phyloP scores from a whole-genome alignment of 2,113 vertebrate species.

The Engystomops pustulosus region DNA sequence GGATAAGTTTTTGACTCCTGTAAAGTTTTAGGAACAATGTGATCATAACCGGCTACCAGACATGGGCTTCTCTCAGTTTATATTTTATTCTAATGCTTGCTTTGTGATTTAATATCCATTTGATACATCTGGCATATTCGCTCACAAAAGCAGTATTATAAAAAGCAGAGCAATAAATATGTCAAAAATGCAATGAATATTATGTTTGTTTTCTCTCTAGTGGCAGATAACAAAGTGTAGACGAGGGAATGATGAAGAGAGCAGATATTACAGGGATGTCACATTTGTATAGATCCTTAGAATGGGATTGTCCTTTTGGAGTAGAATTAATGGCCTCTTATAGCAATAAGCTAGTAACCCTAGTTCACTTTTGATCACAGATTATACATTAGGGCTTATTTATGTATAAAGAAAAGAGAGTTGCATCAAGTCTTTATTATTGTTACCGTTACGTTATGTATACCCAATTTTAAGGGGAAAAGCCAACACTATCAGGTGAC shows the following conservation, averaged over 20 bases:
- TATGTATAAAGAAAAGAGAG: not conserved
- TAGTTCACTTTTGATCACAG: not conserved
- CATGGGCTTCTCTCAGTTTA: not conserved
- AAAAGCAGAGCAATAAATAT: constrained; percentile 42
- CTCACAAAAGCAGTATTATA: constrained; percentile 45
- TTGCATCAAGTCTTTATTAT: not conserved
- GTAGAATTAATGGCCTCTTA: constrained; percentile 9
- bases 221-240: constrained; percentile 43
- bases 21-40: constrained; percentile 5
- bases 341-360: constrained; percentile 2
- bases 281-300: constrained; percentile 18
- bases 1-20: not conserved
- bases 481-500: no score
- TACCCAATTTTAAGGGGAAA: no score
- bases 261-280: constrained; percentile 26
- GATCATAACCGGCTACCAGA: constrained; percentile 10
- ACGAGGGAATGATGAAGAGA: constrained; percentile 24
- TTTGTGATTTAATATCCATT: constrained; percentile 35
- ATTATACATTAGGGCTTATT: constrained; percentile 10
- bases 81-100: constrained; percentile 13
- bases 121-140: constrained; percentile 44
- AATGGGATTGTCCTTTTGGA: constrained; percentile 8
- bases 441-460: not conserved
- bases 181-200: constrained; percentile 46
- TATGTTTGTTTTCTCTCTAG: constrained; percentile 36